A percentile compares a stretch with the other conserved stretches of the same genome.
These are phyloP conservation scores for Holocentrus rufus DNA, from an alignment of 2,797 vertebrate species.

Conservation along the genomic window DNA sequence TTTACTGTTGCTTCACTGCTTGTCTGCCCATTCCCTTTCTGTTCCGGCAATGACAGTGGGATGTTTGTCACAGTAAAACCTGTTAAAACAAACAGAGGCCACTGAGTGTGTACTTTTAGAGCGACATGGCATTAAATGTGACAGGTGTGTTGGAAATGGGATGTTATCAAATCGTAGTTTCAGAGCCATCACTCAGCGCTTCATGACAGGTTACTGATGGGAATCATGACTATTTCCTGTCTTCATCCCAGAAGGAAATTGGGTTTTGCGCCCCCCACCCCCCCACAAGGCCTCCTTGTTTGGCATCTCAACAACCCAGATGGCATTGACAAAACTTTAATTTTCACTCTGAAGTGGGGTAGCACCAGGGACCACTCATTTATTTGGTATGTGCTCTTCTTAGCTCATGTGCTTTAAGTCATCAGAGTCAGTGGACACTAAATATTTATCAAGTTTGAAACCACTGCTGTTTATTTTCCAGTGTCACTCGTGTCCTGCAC, in stretches of 20 bases:
- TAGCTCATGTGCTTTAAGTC: conserved; percentile 40
- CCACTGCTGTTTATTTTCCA: conserved; percentile 67
- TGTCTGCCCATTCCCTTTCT: conserved; percentile 43
- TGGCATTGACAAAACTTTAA: conserved; percentile 61
- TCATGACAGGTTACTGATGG: conserved; percentile 78
- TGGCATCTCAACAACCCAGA: conserved; percentile 1
- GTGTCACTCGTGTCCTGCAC: conserved; percentile 53
- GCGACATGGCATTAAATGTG: conserved; percentile 65
- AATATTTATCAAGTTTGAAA: conserved; percentile 68
- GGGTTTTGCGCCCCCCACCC: background rate
- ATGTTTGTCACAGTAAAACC: conserved; percentile 49
- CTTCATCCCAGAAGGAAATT: conserved; percentile 58
- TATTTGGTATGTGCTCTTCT: conserved; percentile 55
- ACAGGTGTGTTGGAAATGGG: conserved; percentile 69
- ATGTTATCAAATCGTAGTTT: conserved; percentile 65
- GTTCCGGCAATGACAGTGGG: conserved; percentile 29
- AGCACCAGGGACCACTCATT: conserved; percentile 31
- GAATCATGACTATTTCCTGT: conserved; percentile 73
- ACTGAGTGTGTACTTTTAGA: conserved; percentile 53
- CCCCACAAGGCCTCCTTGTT: background rate
- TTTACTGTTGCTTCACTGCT: conserved; percentile 16
- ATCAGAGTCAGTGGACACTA: conserved; percentile 29
- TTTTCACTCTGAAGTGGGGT: conserved; percentile 41
- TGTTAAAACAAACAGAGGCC: conserved; percentile 55
- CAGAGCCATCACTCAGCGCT: conserved; percentile 64